Evolutionary conservation across 2,113 vertebrate genomes (phyloP).

Genomic region (Callopanchax toddi): DNA sequence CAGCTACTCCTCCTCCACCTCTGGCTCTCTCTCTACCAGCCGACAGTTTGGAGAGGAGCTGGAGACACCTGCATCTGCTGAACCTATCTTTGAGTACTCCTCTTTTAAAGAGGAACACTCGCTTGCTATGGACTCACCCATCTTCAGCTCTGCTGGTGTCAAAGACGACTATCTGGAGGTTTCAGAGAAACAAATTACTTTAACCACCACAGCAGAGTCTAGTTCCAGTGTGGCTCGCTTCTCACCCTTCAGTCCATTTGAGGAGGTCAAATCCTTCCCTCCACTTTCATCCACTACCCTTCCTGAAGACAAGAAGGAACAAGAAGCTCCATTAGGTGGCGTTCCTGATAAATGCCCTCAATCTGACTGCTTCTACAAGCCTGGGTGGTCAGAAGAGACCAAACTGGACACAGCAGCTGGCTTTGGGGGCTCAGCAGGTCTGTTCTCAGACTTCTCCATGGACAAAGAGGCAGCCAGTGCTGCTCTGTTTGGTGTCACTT

Average conservation of each 20-base stretch:
- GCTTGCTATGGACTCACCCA: slow-evolving; percentile 71
- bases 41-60: slow-evolving; percentile 82
- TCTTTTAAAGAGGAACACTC: slow-evolving; percentile 83
- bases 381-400: slow-evolving; percentile 69
- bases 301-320: slow-evolving; percentile 58
- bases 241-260: slow-evolving; percentile 80
- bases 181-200: slow-evolving; percentile 81
- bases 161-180: slow-evolving; percentile 94
- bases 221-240: slow-evolving; percentile 78
- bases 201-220: slow-evolving; percentile 70
- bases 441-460: slow-evolving; percentile 56
- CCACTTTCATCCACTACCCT: slow-evolving; percentile 35
- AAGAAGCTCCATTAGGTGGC: slow-evolving; percentile 52
- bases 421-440: slow-evolving; percentile 45
- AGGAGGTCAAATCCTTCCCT: slow-evolving; percentile 77
- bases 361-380: slow-evolving; percentile 77
- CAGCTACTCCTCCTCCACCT: slow-evolving; percentile 83
- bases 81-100: slow-evolving; percentile 82
- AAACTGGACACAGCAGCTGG: slow-evolving; percentile 56
- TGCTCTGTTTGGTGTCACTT: slow-evolving; percentile 82
- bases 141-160: slow-evolving; percentile 70
- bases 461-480: slow-evolving; percentile 73
- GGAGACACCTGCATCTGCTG: slow-evolving; percentile 74
- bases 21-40: slow-evolving; percentile 81
- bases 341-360: slow-evolving; percentile 77